Percentiles rank a stretch among this genome's conserved stretches.
Conservation (phyloP, 1,140 invertebrate genomes). For the Penaeus indicus region DNA sequence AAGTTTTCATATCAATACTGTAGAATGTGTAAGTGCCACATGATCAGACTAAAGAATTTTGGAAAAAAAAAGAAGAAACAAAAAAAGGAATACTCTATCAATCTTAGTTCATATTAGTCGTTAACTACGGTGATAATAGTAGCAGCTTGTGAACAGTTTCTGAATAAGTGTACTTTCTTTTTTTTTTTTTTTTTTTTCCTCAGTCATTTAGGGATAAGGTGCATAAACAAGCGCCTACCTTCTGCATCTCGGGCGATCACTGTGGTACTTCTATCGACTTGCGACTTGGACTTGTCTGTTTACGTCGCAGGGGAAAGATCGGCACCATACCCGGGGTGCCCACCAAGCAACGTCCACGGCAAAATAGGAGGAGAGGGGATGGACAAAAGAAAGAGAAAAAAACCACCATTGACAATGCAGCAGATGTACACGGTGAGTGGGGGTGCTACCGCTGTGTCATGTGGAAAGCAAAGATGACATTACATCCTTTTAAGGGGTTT, state of each 20-base stretch:
- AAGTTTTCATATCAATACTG: background rate
- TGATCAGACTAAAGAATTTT: slow-evolving; percentile 50
- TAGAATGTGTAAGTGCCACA: slow-evolving; percentile 35
- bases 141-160: slow-evolving; percentile 29
- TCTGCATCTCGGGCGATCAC: slow-evolving; percentile 94
- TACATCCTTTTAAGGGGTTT: slow-evolving; percentile 40
- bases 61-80: slow-evolving; percentile 34
- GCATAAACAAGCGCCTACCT: slow-evolving; percentile 76
- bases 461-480: slow-evolving; percentile 40
- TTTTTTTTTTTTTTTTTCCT: background rate
- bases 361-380: slow-evolving; percentile 59
- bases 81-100: slow-evolving; percentile 37
- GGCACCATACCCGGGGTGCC: slow-evolving; percentile 46
- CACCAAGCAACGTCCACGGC: slow-evolving; percentile 55
- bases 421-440: slow-evolving; percentile 47
- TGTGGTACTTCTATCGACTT: slow-evolving; percentile 92
- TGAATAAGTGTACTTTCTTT: slow-evolving; percentile 30
- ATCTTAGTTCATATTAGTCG: slow-evolving; percentile 8
- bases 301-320: slow-evolving; percentile 36
- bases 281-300: slow-evolving; percentile 84
- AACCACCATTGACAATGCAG: slow-evolving; percentile 59
- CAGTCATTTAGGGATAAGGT: slow-evolving; percentile 51
- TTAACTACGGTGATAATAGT: slow-evolving; percentile 42
- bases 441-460: slow-evolving; percentile 54
- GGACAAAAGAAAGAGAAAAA: slow-evolving; percentile 57